Conservation (phyloP, 2,888 invertebrate species). For the Omphaloscelis lunosa region DNA sequence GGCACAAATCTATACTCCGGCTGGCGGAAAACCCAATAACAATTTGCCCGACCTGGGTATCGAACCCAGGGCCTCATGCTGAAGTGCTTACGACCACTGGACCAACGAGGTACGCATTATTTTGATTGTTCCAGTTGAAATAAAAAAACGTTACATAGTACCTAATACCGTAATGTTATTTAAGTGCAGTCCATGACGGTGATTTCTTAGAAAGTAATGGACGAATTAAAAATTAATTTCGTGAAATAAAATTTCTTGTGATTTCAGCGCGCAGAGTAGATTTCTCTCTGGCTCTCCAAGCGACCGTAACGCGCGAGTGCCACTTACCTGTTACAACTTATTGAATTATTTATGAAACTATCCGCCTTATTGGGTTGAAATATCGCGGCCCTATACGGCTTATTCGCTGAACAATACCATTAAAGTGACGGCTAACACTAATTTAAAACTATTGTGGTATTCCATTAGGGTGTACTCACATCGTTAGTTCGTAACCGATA, state of each 20-base stretch:
- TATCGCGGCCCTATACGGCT: constrained; percentile 76
- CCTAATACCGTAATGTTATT: constrained; percentile 28
- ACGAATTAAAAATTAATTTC: constrained; percentile 84
- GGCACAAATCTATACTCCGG: too few relatives aligned
- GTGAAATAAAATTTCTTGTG: constrained; percentile 82
- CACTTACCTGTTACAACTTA: constrained; percentile 89
- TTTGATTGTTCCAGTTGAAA: constrained; percentile 15
- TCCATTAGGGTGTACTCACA: constrained; percentile 16
- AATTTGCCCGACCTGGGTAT: not conserved
- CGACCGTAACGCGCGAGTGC: constrained; percentile 86
- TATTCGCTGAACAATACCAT: constrained; percentile 77
- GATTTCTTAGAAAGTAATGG: constrained; percentile 70
- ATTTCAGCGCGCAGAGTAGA: constrained; percentile 78
- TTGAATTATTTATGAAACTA: constrained; percentile 90
- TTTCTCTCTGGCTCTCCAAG: constrained; percentile 78
- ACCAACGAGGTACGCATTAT: not conserved
- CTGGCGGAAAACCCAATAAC: not conserved
- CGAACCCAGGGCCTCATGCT: not conserved
- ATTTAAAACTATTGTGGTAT: constrained; percentile 61
- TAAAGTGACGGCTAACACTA: constrained; percentile 65
- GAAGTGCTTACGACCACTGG: not conserved
- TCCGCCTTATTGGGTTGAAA: constrained; percentile 88
- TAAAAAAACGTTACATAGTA: constrained; percentile 27
- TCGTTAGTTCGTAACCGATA: constrained; percentile 52
- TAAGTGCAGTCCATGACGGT: constrained; percentile 60